Percentiles rank a stretch among this genome's conserved stretches.
These are phyloP conservation scores for Empidonax traillii DNA, from an alignment of 2,113 vertebrate species.

Conservation along the genomic window DNA sequence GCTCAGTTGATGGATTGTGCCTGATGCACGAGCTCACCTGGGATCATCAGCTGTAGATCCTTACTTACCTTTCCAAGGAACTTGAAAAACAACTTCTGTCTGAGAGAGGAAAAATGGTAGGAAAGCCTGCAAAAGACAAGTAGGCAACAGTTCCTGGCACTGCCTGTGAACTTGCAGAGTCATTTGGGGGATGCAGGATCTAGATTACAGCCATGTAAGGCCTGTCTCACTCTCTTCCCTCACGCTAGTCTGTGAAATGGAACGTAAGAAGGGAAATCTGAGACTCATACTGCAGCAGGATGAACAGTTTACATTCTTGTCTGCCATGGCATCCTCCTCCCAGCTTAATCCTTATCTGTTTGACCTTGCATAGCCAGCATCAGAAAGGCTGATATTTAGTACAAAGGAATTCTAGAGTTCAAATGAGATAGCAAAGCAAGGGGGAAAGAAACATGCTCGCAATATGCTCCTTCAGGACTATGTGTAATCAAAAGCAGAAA, in stretches of 20 bases:
- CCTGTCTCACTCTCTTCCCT: constrained; percentile 32
- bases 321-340: constrained; percentile 23
- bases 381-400: constrained; percentile 22
- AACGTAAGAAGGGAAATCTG: constrained; percentile 24
- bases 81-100: not conserved
- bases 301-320: constrained; percentile 60
- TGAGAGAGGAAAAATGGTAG: not conserved
- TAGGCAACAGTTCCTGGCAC: not conserved
- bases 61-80: not conserved
- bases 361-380: constrained; percentile 34
- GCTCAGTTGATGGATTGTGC: not conserved
- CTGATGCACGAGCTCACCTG: not conserved
- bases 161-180: not conserved
- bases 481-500: not conserved
- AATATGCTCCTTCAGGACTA: not conserved
- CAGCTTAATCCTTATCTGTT: constrained; percentile 49
- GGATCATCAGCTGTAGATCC: not conserved
- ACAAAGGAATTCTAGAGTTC: constrained; percentile 22
- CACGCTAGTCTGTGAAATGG: not conserved
- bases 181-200: not conserved
- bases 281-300: not conserved
- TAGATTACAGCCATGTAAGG: constrained; percentile 32
- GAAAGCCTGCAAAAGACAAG: not conserved
- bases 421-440: not conserved
- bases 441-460: not conserved